Evolutionary conservation across 2,888 invertebrate genomes (phyloP).

Genomic region (Acleris emargana): DNA sequence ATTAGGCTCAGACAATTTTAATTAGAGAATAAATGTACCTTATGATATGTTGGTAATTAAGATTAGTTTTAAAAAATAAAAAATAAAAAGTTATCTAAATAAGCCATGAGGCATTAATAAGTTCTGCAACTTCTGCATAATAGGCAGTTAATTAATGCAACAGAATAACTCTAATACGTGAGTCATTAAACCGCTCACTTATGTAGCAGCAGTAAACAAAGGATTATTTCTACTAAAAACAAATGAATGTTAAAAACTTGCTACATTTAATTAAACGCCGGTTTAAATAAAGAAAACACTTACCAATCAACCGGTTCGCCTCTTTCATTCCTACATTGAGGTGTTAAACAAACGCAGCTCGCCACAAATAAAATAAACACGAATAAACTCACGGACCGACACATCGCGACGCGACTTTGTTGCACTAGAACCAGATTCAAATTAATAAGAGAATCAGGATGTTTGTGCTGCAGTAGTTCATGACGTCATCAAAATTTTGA

Average conservation of each 20-base stretch:
- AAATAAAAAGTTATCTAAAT: too few species aligned
- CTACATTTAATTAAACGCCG: conserved; percentile 18
- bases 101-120: too few species aligned
- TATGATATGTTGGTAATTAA: too few species aligned
- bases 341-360: conserved; percentile 58
- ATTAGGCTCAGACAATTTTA: too few species aligned
- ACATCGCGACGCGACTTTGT: conserved; percentile 57
- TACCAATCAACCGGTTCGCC: conserved; percentile 89
- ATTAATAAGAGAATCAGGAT: conserved; percentile 68
- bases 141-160: too few species aligned
- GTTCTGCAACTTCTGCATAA: too few species aligned
- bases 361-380: conserved; percentile 54
- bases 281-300: conserved; percentile 49
- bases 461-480: conserved; percentile 44
- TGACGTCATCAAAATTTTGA: conserved; percentile 52
- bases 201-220: neutral
- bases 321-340: conserved; percentile 84
- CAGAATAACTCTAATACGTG: too few species aligned
- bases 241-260: conserved; percentile 1
- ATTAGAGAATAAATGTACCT: too few species aligned
- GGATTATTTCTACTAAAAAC: conserved; percentile 7
- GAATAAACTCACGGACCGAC: conserved; percentile 47
- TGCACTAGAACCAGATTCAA: conserved; percentile 46
- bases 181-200: too few species aligned
- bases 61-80: too few species aligned